A percentile compares a stretch with the other conserved stretches of the same genome.
Conservation (phyloP, 92 coral and sea anemone species). For the Porites lobata region DNA sequence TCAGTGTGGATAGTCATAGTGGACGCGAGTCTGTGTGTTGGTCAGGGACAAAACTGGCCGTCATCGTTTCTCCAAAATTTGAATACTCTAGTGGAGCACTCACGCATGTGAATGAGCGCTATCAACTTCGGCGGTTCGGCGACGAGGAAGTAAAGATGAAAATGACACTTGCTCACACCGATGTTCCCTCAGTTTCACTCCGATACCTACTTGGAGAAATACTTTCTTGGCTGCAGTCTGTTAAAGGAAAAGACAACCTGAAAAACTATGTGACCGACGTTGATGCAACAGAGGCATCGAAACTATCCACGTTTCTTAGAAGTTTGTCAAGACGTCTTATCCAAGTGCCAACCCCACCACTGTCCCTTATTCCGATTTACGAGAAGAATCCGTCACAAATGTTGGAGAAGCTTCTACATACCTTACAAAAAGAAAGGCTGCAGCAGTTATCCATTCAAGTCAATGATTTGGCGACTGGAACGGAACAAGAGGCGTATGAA, state of each 20-base stretch:
- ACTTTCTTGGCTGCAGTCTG: constrained; percentile 43
- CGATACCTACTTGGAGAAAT: constrained; percentile 32
- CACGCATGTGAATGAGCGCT: constrained; percentile 66
- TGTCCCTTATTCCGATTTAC: constrained; percentile 31
- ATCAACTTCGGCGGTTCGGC: constrained; percentile 55
- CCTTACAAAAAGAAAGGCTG: constrained; percentile 18
- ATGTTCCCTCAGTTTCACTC: constrained; percentile 40
- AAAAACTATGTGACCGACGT: constrained; percentile 2
- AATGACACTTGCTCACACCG: constrained; percentile 54
- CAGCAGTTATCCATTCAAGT: constrained; percentile 3
- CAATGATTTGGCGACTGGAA: not conserved
- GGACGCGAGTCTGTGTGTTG: constrained; percentile 54
- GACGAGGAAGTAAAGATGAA: constrained; percentile 53
- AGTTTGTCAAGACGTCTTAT: constrained; percentile 20
- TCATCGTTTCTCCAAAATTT: constrained; percentile 58
- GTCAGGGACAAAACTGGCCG: constrained; percentile 62
- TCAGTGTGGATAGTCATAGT: constrained; percentile 30
- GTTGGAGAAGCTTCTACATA: constrained; percentile 19
- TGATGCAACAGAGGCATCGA: constrained; percentile 4
- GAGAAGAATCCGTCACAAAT: constrained; percentile 8
- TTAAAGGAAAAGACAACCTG: constrained; percentile 14
- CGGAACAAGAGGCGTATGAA: not conserved
- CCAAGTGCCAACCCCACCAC: constrained; percentile 53
- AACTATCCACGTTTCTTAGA: constrained; percentile 21
- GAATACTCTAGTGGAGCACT: constrained; percentile 58